Base-by-base conservation (phyloP, 1,140 invertebrate genomes). In the Drepana arcuata region DNA sequence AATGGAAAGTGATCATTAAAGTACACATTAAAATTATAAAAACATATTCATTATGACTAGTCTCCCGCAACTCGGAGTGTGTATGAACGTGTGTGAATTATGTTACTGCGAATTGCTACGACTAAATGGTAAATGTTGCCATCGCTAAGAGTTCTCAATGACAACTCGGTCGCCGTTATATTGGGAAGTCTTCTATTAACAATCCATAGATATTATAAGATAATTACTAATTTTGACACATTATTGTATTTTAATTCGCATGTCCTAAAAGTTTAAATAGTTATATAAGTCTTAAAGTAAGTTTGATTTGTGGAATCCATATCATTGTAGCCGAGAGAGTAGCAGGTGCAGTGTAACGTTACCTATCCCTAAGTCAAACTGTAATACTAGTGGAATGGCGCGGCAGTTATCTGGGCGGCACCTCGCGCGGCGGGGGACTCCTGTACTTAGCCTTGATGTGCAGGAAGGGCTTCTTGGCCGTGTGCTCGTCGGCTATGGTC, bases 371-470 rank as follows among this genome's bases (percentile, higher is more conserved):
- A 38, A 28, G 54, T 64, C 48, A 56, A 54, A 45, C 21, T 51
- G 41, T 61, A 65, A 59, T 46, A 63, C 61, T 77, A 73, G 34
- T 71, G 65, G 67, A 77, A 73, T 73, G 69, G 35, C 16, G 29
- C 11, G 23, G 12, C 7, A 43, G 32, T 82, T 83, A 85, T 83
- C 81, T 83, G 21, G 80, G 79, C 4, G 81, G 82, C 7, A 84
- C 75, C 53, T 85, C 83, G 10, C 84, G 56, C 42, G 86, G 85
- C 37, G 88, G 86, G 23, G 89, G 86, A 64, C 88, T 90, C 51
- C 89, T 85, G 65, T 91, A 92, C 70, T 92, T 91, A 67, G 88
- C 88, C 56, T 88, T 86, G 57, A 91, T 91, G 79, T 91, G 90
- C 36, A 92, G 75, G 69, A 89, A 92, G 27, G 86, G 78, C 64